Percentiles rank a stretch among this genome's conserved stretches.
phyloP scores from a whole-genome alignment of 2,888 invertebrate genomes.

The Mimumesa dahlbomi region DNA sequence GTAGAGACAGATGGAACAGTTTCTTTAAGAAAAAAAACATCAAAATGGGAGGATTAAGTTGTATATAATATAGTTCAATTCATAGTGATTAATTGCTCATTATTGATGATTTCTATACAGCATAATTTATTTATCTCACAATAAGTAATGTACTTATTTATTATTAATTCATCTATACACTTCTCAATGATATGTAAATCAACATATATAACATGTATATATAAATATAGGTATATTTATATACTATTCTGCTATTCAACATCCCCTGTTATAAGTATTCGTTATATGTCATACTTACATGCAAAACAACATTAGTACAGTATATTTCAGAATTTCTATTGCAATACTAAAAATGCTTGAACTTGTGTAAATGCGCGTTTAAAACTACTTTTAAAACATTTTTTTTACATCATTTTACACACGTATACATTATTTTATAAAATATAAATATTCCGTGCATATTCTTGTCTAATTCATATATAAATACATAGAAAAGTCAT shows the following conservation, averaged over 20 bases:
- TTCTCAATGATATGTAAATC: slow-evolving; percentile 27
- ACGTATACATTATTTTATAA: slow-evolving; percentile 43
- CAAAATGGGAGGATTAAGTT: slow-evolving; percentile 84
- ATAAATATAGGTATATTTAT: slow-evolving; percentile 19
- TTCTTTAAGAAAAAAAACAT: slow-evolving; percentile 87
- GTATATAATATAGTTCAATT: slow-evolving; percentile 19
- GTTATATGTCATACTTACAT: slow-evolving; percentile 4
- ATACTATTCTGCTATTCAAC: slow-evolving; percentile 10
- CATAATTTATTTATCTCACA: slow-evolving; percentile 13
- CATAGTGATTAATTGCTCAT: slow-evolving; percentile 9
- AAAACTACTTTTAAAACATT: slow-evolving; percentile 24
- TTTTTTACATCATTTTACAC: slow-evolving; percentile 11
- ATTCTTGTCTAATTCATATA: slow-evolving; percentile 27
- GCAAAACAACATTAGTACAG: background rate
- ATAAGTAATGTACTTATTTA: slow-evolving; percentile 7
- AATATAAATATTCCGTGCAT: slow-evolving; percentile 36
- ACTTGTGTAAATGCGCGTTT: slow-evolving; percentile 35
- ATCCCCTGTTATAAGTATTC: slow-evolving; percentile 13
- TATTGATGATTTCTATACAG: slow-evolving; percentile 6
- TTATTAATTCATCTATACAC: slow-evolving; percentile 14
- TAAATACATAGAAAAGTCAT: slow-evolving; percentile 51
- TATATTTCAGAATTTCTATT: slow-evolving; percentile 7
- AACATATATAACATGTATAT: slow-evolving; percentile 34
- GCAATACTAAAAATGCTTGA: slow-evolving; percentile 9
- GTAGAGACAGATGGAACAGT: slow-evolving; percentile 89